These are phyloP conservation scores for Catonia carolina DNA, from an alignment of 2,888 invertebrate genomes.

Conservation along the genomic window DNA sequence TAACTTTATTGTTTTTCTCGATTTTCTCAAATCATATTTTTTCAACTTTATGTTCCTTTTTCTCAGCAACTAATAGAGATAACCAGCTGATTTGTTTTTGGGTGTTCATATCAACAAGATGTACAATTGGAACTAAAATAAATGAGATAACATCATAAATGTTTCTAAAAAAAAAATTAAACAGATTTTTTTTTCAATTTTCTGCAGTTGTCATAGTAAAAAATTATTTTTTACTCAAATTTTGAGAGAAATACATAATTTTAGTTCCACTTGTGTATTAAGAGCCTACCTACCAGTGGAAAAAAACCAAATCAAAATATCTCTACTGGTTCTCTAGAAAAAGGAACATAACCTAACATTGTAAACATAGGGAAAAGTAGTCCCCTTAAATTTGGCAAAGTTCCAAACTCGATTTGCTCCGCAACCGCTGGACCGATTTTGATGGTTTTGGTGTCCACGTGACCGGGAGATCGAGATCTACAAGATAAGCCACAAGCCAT, in stretches of 20 bases:
- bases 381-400: too few relatives aligned
- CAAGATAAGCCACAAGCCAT: too few relatives aligned
- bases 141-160: conserved; percentile 3
- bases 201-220: background rate
- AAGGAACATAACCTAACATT: background rate
- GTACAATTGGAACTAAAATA: background rate
- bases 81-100: background rate
- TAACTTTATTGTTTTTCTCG: background rate
- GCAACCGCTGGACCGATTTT: too few relatives aligned
- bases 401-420: too few relatives aligned
- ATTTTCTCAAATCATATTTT: background rate
- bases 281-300: background rate
- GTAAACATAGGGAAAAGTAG: background rate
- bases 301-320: background rate
- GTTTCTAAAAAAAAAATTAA: background rate
- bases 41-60: background rate
- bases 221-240: background rate
- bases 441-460: too few relatives aligned
- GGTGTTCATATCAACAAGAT: background rate
- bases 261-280: background rate
- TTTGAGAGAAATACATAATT: conserved; percentile 1
- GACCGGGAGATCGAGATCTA: too few relatives aligned
- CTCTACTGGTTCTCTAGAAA: background rate
- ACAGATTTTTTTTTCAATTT: background rate
- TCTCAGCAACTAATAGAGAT: background rate